Evolutionary conservation across 2,113 vertebrate genomes (phyloP).

Genomic region (Alexandromys fortis): DNA sequence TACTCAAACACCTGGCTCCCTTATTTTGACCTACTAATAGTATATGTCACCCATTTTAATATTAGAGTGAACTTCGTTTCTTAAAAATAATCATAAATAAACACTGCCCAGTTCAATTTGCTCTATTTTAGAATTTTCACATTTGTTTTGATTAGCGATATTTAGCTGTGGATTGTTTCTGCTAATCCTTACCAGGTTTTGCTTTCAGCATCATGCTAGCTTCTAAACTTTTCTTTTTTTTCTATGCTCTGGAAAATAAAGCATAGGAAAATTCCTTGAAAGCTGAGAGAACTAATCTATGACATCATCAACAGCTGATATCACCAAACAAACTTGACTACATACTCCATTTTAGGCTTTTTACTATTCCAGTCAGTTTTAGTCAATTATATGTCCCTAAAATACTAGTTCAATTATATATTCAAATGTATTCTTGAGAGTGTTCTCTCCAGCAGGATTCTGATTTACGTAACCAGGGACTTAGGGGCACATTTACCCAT

Average conservation of each 20-base stretch:
- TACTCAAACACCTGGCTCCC: background rate
- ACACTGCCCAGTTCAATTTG: background rate
- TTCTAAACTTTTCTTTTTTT: constrained; percentile 47
- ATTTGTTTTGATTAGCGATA: background rate
- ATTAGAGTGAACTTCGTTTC: constrained; percentile 17
- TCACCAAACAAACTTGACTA: background rate
- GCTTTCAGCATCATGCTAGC: constrained; percentile 34
- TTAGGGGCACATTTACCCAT: background rate
- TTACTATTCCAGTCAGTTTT: constrained; percentile 3
- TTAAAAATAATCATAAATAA: background rate
- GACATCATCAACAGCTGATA: background rate
- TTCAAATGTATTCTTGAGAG: background rate
- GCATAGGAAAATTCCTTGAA: constrained; percentile 42
- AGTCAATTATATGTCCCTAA: constrained; percentile 3
- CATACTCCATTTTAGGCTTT: background rate
- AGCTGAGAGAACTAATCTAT: constrained; percentile 40
- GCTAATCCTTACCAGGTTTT: constrained; percentile 43
- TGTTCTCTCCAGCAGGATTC: background rate
- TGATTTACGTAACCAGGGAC: background rate
- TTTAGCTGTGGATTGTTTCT: background rate
- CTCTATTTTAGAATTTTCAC: background rate
- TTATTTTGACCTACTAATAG: background rate
- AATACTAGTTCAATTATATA: constrained; percentile 14
- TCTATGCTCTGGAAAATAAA: constrained; percentile 61
- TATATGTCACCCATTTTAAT: background rate